Percentiles rank a stretch among this genome's conserved stretches.
phyloP scores from a whole-genome alignment of 1,140 invertebrate genomes.

The Halesus radiatus region DNA sequence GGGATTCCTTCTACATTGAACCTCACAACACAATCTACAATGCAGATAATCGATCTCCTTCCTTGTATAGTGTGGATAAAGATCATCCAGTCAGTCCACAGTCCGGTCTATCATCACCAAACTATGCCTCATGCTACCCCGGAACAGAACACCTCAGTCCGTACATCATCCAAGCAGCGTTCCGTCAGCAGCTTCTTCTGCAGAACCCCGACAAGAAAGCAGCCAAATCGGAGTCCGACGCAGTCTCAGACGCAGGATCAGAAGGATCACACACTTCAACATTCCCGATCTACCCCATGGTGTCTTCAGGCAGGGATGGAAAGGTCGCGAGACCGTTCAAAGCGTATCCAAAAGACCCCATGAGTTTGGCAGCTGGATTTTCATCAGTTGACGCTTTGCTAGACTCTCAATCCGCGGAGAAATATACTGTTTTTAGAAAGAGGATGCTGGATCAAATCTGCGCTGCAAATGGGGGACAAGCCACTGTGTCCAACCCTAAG shows the following conservation, averaged over 20 bases:
- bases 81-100: constrained; percentile 14
- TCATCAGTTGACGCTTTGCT: constrained; percentile 65
- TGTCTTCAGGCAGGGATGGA: constrained; percentile 56
- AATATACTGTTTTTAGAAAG: constrained; percentile 77
- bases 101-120: constrained; percentile 28
- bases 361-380: constrained; percentile 71
- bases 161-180: constrained; percentile 46
- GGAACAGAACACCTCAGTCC: constrained; percentile 59
- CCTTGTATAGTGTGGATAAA: constrained; percentile 37
- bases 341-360: constrained; percentile 79
- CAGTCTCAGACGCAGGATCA: constrained; percentile 46
- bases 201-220: constrained; percentile 5
- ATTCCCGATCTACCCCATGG: constrained; percentile 45
- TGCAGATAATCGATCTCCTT: constrained; percentile 50
- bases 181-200: constrained; percentile 45
- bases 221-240: constrained; percentile 43
- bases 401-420: constrained; percentile 71
- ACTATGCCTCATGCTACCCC: constrained; percentile 46
- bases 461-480: constrained; percentile 70
- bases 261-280: constrained; percentile 32
- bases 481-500: constrained; percentile 74
- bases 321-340: constrained; percentile 77
- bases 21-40: background rate
- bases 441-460: constrained; percentile 77
- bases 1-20: background rate